Evolutionary conservation across 2,113 vertebrate genomes (phyloP).

Genomic region (Paralichthys olivaceus): DNA sequence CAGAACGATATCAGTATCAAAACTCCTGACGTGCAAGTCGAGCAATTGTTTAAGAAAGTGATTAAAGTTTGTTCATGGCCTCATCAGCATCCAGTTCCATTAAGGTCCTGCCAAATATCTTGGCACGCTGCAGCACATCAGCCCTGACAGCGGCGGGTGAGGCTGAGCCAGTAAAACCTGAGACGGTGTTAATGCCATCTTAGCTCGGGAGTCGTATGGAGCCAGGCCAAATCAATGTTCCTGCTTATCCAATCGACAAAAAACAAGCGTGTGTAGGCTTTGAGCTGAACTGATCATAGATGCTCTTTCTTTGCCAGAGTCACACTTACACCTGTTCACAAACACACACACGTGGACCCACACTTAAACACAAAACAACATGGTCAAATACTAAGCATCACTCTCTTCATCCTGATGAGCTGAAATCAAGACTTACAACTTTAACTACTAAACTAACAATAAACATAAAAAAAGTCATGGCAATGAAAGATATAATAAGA

Average conservation of each 20-base stretch:
- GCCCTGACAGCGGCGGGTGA: constrained; percentile 12
- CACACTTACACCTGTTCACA: background rate
- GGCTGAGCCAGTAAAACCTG: constrained; percentile 36
- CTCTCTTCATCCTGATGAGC: too few relatives aligned
- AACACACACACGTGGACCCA: background rate
- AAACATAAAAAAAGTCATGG: background rate
- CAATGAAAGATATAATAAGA: background rate
- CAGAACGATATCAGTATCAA: background rate
- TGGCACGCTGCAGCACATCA: constrained; percentile 40
- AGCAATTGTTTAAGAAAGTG: constrained; percentile 17
- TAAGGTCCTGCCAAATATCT: constrained; percentile 51
- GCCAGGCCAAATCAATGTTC: constrained; percentile 61
- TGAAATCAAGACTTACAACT: background rate
- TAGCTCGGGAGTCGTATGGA: constrained; percentile 59
- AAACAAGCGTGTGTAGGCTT: constrained; percentile 76
- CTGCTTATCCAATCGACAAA: constrained; percentile 79
- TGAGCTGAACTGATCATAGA: constrained; percentile 45
- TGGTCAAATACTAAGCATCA: background rate
- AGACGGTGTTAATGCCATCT: constrained; percentile 68
- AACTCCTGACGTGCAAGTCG: background rate
- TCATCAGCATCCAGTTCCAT: constrained; percentile 30
- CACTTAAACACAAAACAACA: background rate
- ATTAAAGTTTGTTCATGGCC: constrained; percentile 4
- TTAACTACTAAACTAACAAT: background rate
- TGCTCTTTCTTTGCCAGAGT: constrained; percentile 25